Evolutionary conservation across 2,888 invertebrate genomes (phyloP).

Genomic region (Galerucella calmariensis): DNA sequence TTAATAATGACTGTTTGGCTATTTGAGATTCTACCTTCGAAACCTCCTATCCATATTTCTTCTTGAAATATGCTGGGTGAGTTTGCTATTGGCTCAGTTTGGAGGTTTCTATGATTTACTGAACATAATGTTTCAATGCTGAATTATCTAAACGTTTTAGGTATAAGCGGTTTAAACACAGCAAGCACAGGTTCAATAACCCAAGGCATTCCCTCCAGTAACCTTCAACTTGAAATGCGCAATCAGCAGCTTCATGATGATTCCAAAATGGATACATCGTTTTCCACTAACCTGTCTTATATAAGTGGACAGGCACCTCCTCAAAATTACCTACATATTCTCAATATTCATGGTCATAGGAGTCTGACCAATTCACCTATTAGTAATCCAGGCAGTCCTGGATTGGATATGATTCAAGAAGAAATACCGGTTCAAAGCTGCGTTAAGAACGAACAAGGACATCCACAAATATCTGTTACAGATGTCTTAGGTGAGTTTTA

Average conservation of each 20-base stretch:
- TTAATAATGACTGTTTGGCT: no score
- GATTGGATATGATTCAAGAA: slow-evolving; percentile 82
- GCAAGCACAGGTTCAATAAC: slow-evolving; percentile 76
- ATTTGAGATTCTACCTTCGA: no score
- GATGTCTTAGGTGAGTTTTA: slow-evolving; percentile 79
- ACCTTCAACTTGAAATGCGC: slow-evolving; percentile 59
- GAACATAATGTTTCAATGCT: not conserved
- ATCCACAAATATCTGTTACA: slow-evolving; percentile 92
- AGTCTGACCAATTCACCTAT: slow-evolving; percentile 73
- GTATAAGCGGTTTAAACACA: slow-evolving; percentile 78
- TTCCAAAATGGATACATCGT: slow-evolving; percentile 67
- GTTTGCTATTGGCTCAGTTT: no score
- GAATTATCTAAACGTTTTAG: slow-evolving; percentile 57
- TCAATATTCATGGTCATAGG: slow-evolving; percentile 67
- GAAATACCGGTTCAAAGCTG: slow-evolving; percentile 68
- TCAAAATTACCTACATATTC: slow-evolving; percentile 55
- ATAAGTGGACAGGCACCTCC: slow-evolving; percentile 53
- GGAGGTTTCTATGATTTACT: not conserved
- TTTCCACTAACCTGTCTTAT: slow-evolving; percentile 52
- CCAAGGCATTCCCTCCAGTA: slow-evolving; percentile 73
- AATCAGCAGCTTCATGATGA: slow-evolving; percentile 58
- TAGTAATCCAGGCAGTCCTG: slow-evolving; percentile 74
- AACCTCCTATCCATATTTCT: no score
- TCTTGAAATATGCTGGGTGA: no score
- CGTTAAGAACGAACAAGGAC: slow-evolving; percentile 61